Percentiles rank a stretch among this genome's conserved stretches.
phyloP scores from a whole-genome alignment of 1,140 invertebrate species.

The Harlomillsia oculata region DNA sequence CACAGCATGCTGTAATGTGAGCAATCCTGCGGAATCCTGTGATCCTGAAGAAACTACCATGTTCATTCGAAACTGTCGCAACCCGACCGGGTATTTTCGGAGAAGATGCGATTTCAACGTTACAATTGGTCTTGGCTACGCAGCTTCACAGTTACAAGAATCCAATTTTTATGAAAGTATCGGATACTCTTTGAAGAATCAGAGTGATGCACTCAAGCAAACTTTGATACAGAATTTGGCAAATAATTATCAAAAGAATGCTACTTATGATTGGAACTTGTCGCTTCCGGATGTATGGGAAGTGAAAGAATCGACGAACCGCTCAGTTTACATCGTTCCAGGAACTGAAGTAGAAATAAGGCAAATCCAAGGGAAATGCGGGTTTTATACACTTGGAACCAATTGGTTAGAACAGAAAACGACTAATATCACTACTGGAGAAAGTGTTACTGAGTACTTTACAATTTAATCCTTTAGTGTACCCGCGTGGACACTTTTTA shows the following conservation, averaged over 20 bases:
- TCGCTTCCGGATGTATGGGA: neutral
- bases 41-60: neutral
- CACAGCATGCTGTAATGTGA: constrained; percentile 13
- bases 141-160: neutral
- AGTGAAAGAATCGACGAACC: neutral
- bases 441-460: neutral
- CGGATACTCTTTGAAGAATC: constrained; percentile 4
- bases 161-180: constrained; percentile 18
- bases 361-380: constrained; percentile 9
- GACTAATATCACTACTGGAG: neutral
- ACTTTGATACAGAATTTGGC: neutral
- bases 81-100: neutral
- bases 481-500: neutral
- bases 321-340: neutral
- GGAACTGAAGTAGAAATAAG: neutral
- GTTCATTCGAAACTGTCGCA: constrained; percentile 4
- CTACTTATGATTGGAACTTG: neutral
- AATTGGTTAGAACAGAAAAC: neutral
- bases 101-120: constrained; percentile 6
- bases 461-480: neutral
- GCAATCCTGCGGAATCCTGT: neutral
- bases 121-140: neutral
- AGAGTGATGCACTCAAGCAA: neutral
- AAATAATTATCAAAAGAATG: neutral
- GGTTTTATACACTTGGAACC: neutral